Percentiles rank a stretch among this genome's conserved stretches.
Evolutionary conservation across 2,888 invertebrate genomes (phyloP).

Genomic region (Phortica magna): DNA sequence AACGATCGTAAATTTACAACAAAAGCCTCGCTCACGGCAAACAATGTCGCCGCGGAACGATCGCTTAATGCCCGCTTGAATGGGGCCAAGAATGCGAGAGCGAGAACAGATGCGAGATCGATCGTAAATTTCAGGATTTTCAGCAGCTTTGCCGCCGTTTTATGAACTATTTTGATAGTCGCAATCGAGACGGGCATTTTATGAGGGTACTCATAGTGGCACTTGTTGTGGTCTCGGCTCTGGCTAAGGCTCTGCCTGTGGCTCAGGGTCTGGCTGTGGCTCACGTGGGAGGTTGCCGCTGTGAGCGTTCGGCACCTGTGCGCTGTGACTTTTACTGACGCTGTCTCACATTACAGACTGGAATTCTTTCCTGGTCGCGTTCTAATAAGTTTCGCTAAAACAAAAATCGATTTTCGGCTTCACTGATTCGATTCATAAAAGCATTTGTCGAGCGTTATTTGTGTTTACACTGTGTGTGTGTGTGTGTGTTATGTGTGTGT

Average conservation of each 20-base stretch:
- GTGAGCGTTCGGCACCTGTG: constrained; percentile 24
- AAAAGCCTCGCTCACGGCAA: constrained; percentile 40
- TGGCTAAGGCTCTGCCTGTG: constrained; percentile 52
- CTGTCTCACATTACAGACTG: constrained; percentile 1
- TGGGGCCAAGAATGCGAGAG: constrained; percentile 33
- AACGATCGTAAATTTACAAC: constrained; percentile 64
- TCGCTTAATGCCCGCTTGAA: constrained; percentile 40
- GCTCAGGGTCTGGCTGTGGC: not conserved
- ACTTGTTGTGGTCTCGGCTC: constrained; percentile 46
- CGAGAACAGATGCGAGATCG: not conserved
- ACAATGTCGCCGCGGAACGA: not conserved
- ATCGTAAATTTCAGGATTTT: constrained; percentile 68
- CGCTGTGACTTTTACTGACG: constrained; percentile 25
- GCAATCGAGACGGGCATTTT: constrained; percentile 14
- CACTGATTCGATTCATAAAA: constrained; percentile 56
- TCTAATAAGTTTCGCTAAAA: constrained; percentile 43
- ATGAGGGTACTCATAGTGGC: not conserved
- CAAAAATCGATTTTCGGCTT: constrained; percentile 74
- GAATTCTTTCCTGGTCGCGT: constrained; percentile 39
- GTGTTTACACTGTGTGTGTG: not conserved
- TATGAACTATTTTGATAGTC: constrained; percentile 10
- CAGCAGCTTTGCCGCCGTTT: constrained; percentile 35
- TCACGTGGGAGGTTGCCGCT: not conserved
- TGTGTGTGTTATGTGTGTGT: not conserved
- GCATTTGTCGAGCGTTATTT: not conserved